These are phyloP conservation scores for Rhineura floridana DNA, from an alignment of 2,113 vertebrate species.

Conservation along the genomic window DNA sequence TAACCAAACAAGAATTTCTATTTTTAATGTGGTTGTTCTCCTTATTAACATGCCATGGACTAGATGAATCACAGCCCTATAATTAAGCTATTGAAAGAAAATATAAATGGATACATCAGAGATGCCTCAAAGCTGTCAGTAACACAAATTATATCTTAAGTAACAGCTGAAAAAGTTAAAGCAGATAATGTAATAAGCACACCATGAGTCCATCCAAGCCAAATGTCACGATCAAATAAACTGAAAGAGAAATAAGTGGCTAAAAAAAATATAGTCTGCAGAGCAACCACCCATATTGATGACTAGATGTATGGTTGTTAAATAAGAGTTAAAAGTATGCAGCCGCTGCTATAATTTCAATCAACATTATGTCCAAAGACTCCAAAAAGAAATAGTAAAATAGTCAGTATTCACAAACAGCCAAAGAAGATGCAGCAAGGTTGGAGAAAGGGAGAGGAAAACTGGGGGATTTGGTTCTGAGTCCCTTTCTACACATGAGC, in stretches of 20 bases:
- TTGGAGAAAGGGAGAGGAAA: not conserved
- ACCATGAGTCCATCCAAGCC: not conserved
- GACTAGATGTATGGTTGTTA: not conserved
- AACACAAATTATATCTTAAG: conserved; percentile 39
- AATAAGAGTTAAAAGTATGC: not conserved
- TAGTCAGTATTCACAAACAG: not conserved
- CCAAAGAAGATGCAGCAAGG: not conserved
- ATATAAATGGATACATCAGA: conserved; percentile 34
- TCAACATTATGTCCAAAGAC: not conserved
- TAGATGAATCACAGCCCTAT: conserved; percentile 44
- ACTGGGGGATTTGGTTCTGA: not conserved
- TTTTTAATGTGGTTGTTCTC: conserved; percentile 35
- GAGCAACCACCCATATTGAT: not conserved
- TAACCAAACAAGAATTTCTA: conserved; percentile 13
- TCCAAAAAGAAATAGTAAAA: not conserved
- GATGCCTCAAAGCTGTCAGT: conserved; percentile 30
- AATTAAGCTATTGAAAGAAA: conserved; percentile 49
- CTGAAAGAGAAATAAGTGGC: not conserved
- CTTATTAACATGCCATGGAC: conserved; percentile 47
- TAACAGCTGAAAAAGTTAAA: conserved; percentile 21
- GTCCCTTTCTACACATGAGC: not conserved
- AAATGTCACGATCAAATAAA: conserved; percentile 27
- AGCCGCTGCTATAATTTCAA: not conserved
- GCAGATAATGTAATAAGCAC: not conserved
- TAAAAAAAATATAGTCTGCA: not conserved